Evolutionary conservation across 2,888 invertebrate genomes (phyloP).

Genomic region (Apamea anceps): DNA sequence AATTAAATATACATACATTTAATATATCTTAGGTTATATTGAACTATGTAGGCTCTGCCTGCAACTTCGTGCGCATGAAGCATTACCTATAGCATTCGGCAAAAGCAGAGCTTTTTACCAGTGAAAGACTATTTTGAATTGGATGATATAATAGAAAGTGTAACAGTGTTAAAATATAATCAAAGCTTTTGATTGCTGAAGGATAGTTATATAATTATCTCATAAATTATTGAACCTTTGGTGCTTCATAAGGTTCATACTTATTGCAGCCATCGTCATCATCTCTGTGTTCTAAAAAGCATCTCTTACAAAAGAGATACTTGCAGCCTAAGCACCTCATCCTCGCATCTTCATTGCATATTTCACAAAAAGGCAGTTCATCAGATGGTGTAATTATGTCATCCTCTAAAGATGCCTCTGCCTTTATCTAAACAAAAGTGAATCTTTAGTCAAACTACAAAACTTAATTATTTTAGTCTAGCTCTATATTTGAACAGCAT

Average conservation of each 20-base stretch:
- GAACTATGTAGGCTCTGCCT: neutral
- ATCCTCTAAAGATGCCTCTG: conserved; percentile 78
- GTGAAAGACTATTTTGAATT: too few relatives aligned
- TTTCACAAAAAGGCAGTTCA: conserved; percentile 95
- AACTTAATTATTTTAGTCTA: neutral
- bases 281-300: conserved; percentile 93
- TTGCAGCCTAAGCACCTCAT: conserved; percentile 94
- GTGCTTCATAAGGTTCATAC: conserved; percentile 81
- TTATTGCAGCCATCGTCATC: conserved; percentile 90
- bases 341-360: conserved; percentile 95
- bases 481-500: too few relatives aligned
- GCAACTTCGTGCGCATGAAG: neutral
- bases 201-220: neutral
- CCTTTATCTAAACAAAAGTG: conserved; percentile 74
- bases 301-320: conserved; percentile 95
- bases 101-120: neutral
- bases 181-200: neutral
- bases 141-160: neutral
- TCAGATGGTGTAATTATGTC: conserved; percentile 76
- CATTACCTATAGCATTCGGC: neutral
- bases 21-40: neutral
- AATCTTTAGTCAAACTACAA: neutral
- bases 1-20: neutral
- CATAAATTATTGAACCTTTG: conserved; percentile 61
- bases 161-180: neutral